phyloP scores from a whole-genome alignment of 2,888 invertebrate genomes.

The Dermolepida albohirtum region DNA sequence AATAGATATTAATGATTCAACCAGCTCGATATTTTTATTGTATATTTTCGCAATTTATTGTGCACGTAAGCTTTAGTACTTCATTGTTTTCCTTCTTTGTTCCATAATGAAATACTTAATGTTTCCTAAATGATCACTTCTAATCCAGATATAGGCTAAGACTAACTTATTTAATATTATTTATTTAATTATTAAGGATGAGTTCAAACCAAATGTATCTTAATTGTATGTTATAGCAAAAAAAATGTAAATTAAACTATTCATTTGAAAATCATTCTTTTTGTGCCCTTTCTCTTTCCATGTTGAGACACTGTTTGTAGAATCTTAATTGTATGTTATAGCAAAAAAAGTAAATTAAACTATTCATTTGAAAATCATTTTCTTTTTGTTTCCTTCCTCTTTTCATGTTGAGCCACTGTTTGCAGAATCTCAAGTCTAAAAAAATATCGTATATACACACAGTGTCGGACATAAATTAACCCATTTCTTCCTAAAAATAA shows the following conservation, averaged over 20 bases:
- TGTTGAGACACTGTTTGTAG: too few species aligned
- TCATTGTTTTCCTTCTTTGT: conserved; percentile 1
- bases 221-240: conserved; percentile 41
- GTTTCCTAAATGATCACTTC: conserved; percentile 21
- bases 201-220: conserved; percentile 43
- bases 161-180: conserved; percentile 42
- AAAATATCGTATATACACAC: too few species aligned
- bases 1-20: conserved; percentile 7
- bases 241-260: conserved; percentile 15
- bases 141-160: conserved; percentile 25
- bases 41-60: conserved; percentile 18
- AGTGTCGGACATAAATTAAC: too few species aligned
- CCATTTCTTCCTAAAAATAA: too few species aligned
- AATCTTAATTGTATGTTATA: too few species aligned
- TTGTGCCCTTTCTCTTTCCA: too few species aligned
- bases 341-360: too few species aligned
- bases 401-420: too few species aligned
- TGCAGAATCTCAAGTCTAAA: too few species aligned
- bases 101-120: conserved; percentile 19
- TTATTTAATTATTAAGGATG: conserved; percentile 39
- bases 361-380: too few species aligned
- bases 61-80: conserved; percentile 26
- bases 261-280: neutral
- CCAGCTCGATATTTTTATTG: conserved; percentile 9
- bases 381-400: too few species aligned